These are phyloP conservation scores for Nannospalax galili DNA, from an alignment of 2,113 vertebrate species.

Conservation along the genomic window DNA sequence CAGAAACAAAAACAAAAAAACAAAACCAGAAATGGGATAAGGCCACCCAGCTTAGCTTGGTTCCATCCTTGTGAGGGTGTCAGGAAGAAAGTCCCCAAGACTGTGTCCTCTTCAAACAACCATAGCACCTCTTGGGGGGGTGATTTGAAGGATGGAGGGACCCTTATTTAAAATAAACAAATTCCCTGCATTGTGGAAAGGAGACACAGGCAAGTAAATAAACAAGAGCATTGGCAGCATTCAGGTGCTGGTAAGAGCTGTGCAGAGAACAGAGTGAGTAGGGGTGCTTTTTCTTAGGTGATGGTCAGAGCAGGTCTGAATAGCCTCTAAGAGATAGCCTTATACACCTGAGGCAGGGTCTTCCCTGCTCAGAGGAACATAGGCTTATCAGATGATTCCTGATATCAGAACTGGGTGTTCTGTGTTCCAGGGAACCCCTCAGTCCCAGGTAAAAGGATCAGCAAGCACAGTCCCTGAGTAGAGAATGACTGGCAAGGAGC, in stretches of 20 bases:
- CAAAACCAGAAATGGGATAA: background rate
- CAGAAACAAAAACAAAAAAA: background rate
- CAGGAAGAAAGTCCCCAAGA: too few relatives aligned
- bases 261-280: background rate
- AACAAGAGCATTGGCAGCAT: background rate
- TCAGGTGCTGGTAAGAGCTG: background rate
- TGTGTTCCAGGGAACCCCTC: background rate
- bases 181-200: background rate
- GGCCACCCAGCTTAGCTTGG: background rate
- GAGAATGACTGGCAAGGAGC: background rate
- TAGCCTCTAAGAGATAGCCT: background rate
- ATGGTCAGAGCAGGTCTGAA: background rate
- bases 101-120: background rate
- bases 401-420: too few relatives aligned
- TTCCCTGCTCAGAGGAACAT: too few relatives aligned
- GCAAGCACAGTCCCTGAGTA: background rate
- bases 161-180: background rate
- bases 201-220: background rate
- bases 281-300: fast-evolving
- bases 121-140: background rate
- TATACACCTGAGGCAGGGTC: fast-evolving
- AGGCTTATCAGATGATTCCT: too few relatives aligned
- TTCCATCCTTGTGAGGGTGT: background rate
- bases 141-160: background rate
- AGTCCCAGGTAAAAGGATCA: background rate